A percentile compares a stretch with the other conserved stretches of the same genome.
Evolutionary conservation across 2,797 vertebrate species (phyloP).

Genomic region (Ptychobarbus kaznakovi): DNA sequence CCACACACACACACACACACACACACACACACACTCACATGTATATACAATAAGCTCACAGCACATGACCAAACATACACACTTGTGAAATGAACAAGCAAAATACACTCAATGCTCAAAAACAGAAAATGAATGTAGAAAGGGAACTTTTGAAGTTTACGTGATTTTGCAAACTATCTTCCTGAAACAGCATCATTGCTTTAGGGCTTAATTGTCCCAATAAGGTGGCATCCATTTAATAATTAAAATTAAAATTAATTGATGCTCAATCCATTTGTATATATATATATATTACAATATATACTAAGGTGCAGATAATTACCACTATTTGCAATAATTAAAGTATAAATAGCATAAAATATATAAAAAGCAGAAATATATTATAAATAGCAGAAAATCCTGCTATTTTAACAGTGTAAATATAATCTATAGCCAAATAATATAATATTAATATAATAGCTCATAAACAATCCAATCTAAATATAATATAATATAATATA

Average conservation of each 20-base stretch:
- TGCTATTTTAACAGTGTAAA: background rate
- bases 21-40: background rate
- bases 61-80: slow-evolving; percentile 19
- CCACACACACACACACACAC: slow-evolving; percentile 48
- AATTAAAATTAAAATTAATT: too few relatives aligned
- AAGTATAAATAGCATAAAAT: too few relatives aligned
- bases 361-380: too few relatives aligned
- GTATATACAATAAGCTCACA: background rate
- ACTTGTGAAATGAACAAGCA: slow-evolving; percentile 1
- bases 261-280: too few relatives aligned
- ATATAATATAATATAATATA: background rate
- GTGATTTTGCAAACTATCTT: background rate
- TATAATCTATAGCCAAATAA: background rate
- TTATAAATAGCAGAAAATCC: background rate
- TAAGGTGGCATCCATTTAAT: too few relatives aligned
- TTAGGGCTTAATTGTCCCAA: too few relatives aligned
- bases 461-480: background rate
- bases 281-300: background rate
- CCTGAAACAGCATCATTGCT: background rate
- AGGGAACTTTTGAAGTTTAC: background rate
- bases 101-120: background rate
- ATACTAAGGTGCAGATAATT: background rate
- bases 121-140: background rate
- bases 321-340: background rate
- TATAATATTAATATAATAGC: background rate